Conservation (phyloP, 2,113 vertebrate species). For the Urocynchramus pylzowi region DNA sequence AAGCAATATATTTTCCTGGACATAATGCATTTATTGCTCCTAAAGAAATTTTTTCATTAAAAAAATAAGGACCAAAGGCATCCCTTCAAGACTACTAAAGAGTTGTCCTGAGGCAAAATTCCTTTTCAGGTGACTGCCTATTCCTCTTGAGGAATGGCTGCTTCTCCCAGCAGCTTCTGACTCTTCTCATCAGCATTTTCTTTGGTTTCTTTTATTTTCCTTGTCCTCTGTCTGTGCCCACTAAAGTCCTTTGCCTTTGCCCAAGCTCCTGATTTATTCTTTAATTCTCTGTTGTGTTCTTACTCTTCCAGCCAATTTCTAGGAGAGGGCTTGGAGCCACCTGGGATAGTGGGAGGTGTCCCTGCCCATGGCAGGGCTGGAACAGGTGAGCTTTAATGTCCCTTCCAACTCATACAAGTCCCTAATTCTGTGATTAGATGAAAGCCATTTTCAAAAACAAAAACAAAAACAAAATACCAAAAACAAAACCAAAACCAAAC, state of each 20-base stretch:
- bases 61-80: background rate
- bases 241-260: background rate
- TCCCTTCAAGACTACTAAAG: background rate
- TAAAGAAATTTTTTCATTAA: background rate
- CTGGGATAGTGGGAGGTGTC: background rate
- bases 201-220: background rate
- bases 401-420: background rate
- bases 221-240: background rate
- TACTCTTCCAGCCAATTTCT: background rate
- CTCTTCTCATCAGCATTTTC: background rate
- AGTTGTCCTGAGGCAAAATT: background rate
- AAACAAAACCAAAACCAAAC: too few species aligned
- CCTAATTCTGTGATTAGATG: background rate
- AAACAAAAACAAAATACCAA: background rate
- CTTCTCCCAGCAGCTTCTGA: background rate
- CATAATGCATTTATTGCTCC: background rate
- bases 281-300: background rate
- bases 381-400: background rate
- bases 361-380: background rate
- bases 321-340: background rate
- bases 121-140: background rate
- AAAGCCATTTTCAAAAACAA: background rate
- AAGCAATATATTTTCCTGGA: background rate
- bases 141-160: background rate
- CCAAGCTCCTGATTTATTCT: background rate